Percentiles rank a stretch among this genome's conserved stretches.
Evolutionary conservation across 2,888 invertebrate genomes (phyloP).

Genomic region (Hemaris fuciformis): DNA sequence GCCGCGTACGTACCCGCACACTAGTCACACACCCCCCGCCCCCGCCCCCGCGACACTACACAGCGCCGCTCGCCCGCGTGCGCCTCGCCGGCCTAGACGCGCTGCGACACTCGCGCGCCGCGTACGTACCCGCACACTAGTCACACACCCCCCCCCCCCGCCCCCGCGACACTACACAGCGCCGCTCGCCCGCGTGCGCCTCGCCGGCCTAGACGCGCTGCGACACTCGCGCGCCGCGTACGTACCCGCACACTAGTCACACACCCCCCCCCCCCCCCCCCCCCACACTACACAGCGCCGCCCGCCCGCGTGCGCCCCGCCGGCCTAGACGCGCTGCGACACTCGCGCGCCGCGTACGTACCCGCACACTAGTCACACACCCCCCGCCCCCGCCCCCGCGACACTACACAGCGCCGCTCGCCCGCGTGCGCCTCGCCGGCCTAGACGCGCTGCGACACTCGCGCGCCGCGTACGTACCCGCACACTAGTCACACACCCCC

Average conservation of each 20-base stretch:
- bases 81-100: conserved; percentile 52
- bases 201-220: conserved; percentile 48
- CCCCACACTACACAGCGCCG: no score
- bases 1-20: no score
- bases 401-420: conserved; percentile 55
- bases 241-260: no score
- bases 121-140: no score
- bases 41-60: no score
- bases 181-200: conserved; percentile 52
- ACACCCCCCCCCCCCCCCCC: no score
- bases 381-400: no score
- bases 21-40: no score
- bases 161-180: no score
- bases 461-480: conserved; percentile 17
- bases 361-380: no score
- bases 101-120: conserved; percentile 30
- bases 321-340: conserved; percentile 45
- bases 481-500: no score
- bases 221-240: conserved; percentile 24
- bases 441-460: conserved; percentile 44
- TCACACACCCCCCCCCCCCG: no score
- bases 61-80: conserved; percentile 46
- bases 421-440: conserved; percentile 44
- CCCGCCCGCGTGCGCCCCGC: conserved; percentile 49
- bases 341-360: conserved; percentile 22